Base-by-base conservation (phyloP, 1,140 invertebrate species). In the Diachasma alloeum region DNA sequence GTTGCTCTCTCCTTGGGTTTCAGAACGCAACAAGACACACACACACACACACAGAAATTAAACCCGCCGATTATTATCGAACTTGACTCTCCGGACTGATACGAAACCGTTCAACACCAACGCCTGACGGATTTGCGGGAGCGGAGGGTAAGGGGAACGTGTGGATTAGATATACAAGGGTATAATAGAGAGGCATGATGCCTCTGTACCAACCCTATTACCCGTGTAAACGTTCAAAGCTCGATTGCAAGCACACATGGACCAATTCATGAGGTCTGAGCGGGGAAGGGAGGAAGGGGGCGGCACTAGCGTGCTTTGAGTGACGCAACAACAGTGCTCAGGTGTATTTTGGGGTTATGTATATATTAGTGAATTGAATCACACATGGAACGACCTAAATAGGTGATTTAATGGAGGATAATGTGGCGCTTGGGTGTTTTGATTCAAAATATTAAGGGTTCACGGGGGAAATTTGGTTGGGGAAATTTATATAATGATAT, bases 181-280 rank as follows among this genome's bases (percentile, higher is more conserved):
- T 53, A 53, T 53, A 53, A 53, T 53, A 53, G 48, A 53, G 26
- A 72, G 37, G 44, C 19, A 10, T 48, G 37, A 31, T 31, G 42
- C 69, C 42, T 46, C 44, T 19, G 69, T 71, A 42, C 39, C 70
- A 72, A 72, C 70, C 46, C 70, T 72, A 72, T 72, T 72, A 56
- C 19, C 46, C 24, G 46, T 72, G 70, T 56, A 72, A 72, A 72
- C 26, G 70, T 56, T 56, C 26, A 72, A 46, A 31, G 24, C 48
- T 53, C 48, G 48, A 53, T 53, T 15, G 48, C 48, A 53, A 53
- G 48, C 48, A 53, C 48, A 53, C 48, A 53, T 53, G n/a, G 6
- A 53, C 48, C 48, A 53, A 53, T 53, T 53, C 48, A 53, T 53
- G 48, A 19, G 48, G 11, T 53, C 6, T 42, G 13, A 10, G 39